phyloP scores from a whole-genome alignment of 2,113 vertebrate species.

The Pygathrix nemaeus region DNA sequence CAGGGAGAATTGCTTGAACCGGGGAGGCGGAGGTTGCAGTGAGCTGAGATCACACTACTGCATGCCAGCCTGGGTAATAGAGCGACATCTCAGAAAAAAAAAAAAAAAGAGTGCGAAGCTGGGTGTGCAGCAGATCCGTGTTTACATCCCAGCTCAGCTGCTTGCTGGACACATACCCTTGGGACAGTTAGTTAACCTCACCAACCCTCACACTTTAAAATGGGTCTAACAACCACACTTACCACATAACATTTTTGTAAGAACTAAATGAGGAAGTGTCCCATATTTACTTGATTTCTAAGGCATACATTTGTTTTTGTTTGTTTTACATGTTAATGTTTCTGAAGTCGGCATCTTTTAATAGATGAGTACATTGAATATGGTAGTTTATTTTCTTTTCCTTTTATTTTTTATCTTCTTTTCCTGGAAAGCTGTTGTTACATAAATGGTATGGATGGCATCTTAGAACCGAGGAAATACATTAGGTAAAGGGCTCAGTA shows the following conservation, averaged over 20 bases:
- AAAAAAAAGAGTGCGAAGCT: too few relatives aligned
- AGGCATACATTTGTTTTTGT: background rate
- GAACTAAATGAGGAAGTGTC: background rate
- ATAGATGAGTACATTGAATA: background rate
- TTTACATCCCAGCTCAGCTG: background rate
- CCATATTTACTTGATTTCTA: background rate
- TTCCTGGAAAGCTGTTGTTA: background rate
- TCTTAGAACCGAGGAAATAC: background rate
- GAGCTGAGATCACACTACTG: too few relatives aligned
- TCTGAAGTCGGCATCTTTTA: background rate
- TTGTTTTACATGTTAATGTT: background rate
- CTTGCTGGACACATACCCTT: background rate
- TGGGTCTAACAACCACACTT: background rate
- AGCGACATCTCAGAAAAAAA: too few relatives aligned
- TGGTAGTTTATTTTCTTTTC: background rate
- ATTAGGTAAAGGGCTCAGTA: background rate
- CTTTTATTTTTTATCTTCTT: background rate
- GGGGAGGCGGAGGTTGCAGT: too few relatives aligned
- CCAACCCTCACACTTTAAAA: background rate
- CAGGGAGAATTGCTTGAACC: too few relatives aligned
- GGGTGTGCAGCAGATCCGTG: background rate
- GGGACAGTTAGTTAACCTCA: background rate
- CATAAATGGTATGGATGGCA: background rate
- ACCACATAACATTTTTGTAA: background rate
- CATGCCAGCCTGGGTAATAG: too few relatives aligned